Evolutionary conservation across 2,797 vertebrate genomes (phyloP).

Genomic region (Typhlichthys subterraneus): DNA sequence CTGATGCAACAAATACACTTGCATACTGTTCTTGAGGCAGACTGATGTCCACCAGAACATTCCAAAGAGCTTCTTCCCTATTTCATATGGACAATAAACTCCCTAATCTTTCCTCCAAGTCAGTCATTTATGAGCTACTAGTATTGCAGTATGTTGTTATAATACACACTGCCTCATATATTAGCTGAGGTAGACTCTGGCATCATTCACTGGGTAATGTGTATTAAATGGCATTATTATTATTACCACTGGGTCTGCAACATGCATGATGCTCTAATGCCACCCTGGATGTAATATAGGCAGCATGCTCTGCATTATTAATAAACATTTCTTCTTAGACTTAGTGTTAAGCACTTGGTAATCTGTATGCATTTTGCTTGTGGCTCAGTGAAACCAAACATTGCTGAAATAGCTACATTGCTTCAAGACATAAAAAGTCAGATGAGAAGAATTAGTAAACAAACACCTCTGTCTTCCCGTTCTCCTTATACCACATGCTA

Average conservation of each 20-base stretch:
- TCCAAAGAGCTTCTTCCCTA: too few species aligned
- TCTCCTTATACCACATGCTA: not conserved
- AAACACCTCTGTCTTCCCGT: not conserved
- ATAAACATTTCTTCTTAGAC: constrained; percentile 50
- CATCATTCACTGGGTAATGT: too few species aligned
- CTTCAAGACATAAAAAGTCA: constrained; percentile 29
- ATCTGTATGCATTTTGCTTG: constrained; percentile 72
- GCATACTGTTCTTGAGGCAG: not conserved
- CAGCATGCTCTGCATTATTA: constrained; percentile 64
- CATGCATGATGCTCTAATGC: constrained; percentile 14
- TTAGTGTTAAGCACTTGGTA: constrained; percentile 58
- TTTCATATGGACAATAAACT: too few species aligned
- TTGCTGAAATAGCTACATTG: constrained; percentile 29
- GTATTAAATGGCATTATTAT: too few species aligned
- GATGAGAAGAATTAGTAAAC: constrained; percentile 3
- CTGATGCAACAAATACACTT: not conserved
- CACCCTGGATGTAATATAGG: constrained; percentile 56
- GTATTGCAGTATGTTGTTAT: not conserved
- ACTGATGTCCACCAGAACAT: not conserved
- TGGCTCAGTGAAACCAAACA: constrained; percentile 60
- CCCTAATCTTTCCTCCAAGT: too few species aligned
- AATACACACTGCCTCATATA: too few species aligned
- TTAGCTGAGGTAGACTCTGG: too few species aligned
- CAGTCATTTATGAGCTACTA: too few species aligned
- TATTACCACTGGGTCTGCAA: constrained; percentile 10